These are phyloP conservation scores for Tinamus guttatus DNA, from an alignment of 2,113 vertebrate species.

Conservation along the genomic window DNA sequence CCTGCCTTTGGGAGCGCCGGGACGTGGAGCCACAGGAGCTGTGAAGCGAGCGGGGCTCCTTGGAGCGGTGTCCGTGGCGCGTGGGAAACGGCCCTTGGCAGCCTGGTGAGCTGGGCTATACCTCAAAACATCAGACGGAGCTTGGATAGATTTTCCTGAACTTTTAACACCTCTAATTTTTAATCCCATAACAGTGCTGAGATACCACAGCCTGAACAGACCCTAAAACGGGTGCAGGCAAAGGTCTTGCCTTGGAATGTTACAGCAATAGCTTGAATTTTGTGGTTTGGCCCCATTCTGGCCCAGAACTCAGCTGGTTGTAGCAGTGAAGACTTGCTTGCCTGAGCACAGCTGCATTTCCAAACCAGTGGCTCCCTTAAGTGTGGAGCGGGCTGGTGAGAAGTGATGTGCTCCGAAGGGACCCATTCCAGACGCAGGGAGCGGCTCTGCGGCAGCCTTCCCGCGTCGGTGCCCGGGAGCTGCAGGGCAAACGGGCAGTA, in stretches of 20 bases:
- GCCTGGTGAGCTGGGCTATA: neutral
- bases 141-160: neutral
- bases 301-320: too few relatives aligned
- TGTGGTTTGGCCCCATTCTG: neutral
- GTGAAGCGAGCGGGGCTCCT: neutral
- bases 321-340: neutral
- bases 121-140: neutral
- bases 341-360: neutral
- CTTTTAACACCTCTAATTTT: neutral
- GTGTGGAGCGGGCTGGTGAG: neutral
- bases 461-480: neutral
- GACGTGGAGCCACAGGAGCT: neutral
- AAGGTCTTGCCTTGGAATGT: neutral
- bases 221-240: neutral
- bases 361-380: neutral
- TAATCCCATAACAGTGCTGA: neutral
- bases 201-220: neutral
- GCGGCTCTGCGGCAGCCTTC: neutral
- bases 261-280: neutral
- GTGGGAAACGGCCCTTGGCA: neutral
- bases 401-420: fast-evolving
- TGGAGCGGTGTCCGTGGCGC: neutral
- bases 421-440: neutral
- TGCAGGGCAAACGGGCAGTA: too few relatives aligned
- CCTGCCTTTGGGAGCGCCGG: neutral